Conservation (phyloP, 2,797 vertebrate species). For the Dendrocincla fuliginosa region DNA sequence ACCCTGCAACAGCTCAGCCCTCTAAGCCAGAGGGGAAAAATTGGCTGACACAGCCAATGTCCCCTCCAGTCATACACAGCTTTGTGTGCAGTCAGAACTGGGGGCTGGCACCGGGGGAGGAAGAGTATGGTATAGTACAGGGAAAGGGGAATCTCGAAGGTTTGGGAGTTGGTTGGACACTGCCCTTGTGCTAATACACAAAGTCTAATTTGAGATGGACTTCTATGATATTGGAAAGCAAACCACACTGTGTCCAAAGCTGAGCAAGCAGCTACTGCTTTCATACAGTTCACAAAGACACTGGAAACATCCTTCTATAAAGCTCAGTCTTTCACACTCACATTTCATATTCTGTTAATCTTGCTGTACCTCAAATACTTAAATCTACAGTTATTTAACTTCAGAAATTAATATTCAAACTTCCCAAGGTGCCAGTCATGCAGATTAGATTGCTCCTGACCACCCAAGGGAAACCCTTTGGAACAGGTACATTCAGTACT, state of each 20-base stretch:
- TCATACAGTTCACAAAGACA: neutral
- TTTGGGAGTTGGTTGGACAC: neutral
- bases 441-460: neutral
- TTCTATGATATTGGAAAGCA: slow-evolving; percentile 7
- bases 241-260: neutral
- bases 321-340: neutral
- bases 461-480: neutral
- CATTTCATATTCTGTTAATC: neutral
- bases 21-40: neutral
- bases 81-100: neutral
- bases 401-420: neutral
- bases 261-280: slow-evolving; percentile 16
- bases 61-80: neutral
- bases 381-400: neutral
- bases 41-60: neutral
- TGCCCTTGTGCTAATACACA: neutral
- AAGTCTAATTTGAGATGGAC: slow-evolving; percentile 1
- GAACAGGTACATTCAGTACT: neutral
- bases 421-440: neutral
- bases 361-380: neutral
- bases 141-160: neutral
- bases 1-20: neutral
- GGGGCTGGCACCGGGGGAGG: neutral
- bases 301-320: neutral
- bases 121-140: neutral